Evolutionary conservation across 2,113 vertebrate genomes (phyloP).

Genomic region (Setophaga coronata): DNA sequence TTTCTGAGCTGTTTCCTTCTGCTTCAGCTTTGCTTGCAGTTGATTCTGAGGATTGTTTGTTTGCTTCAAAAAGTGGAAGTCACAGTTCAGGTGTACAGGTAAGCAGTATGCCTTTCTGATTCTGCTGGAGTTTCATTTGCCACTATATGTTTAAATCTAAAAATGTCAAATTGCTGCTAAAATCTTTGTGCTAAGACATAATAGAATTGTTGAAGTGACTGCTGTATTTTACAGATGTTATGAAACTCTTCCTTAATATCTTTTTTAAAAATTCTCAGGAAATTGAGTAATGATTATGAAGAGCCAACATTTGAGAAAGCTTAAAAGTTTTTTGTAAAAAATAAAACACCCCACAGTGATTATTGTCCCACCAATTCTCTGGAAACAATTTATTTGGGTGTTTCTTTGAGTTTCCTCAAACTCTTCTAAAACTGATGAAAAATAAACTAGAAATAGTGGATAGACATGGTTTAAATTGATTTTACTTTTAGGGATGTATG

Average conservation of each 20-base stretch:
- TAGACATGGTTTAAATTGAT: background rate
- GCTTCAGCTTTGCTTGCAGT: slow-evolving; percentile 55
- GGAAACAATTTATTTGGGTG: background rate
- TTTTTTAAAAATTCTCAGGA: background rate
- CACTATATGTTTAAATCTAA: background rate
- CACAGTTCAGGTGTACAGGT: slow-evolving; percentile 82
- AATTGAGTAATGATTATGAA: background rate
- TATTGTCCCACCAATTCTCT: background rate
- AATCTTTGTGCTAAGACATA: background rate
- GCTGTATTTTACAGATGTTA: background rate
- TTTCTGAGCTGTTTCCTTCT: slow-evolving; percentile 43
- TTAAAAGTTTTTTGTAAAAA: background rate
- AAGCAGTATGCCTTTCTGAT: background rate
- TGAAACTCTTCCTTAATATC: background rate
- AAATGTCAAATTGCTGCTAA: background rate
- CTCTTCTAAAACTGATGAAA: background rate
- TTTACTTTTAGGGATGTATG: background rate
- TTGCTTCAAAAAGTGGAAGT: slow-evolving; percentile 67
- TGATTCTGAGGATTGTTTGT: slow-evolving; percentile 75
- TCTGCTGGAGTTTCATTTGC: background rate
- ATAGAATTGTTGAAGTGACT: background rate
- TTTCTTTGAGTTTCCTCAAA: background rate
- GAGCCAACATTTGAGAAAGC: background rate
- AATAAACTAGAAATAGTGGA: background rate
- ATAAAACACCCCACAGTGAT: fast-evolving